Conservation (phyloP, 2,113 vertebrate genomes). For the Macrotus californicus region DNA sequence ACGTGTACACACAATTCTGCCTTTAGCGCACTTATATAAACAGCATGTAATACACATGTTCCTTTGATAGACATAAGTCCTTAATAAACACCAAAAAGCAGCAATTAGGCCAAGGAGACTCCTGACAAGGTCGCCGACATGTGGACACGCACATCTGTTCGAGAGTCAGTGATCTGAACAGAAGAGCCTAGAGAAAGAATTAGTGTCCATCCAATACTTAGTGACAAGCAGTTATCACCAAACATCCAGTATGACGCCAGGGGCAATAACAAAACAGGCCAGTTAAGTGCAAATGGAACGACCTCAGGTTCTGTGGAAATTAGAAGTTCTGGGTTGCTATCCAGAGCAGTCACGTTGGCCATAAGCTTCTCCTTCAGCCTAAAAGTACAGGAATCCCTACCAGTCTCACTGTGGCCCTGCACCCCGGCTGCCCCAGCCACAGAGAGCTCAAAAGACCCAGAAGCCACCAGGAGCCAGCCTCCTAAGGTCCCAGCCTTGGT, state of each 20-base stretch:
- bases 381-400: not conserved
- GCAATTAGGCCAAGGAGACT: not conserved
- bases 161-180: not conserved
- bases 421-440: not conserved
- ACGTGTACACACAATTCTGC: not conserved
- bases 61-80: not conserved
- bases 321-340: not conserved
- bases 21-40: not conserved
- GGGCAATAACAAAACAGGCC: not conserved
- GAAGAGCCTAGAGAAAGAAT: slow-evolving; percentile 14
- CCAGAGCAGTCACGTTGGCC: not conserved
- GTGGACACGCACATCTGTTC: not conserved
- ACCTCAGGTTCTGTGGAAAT: not conserved
- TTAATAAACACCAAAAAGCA: not conserved
- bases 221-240: not conserved
- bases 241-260: not conserved
- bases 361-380: not conserved
- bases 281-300: not conserved
- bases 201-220: not conserved
- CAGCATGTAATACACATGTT: not conserved
- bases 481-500: not conserved
- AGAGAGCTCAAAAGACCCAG: not conserved
- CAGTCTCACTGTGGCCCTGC: not conserved
- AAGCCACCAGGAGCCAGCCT: not conserved
- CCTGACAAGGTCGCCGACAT: not conserved